phyloP scores from a whole-genome alignment of 1,140 invertebrate genomes.

The Phthorimaea operculella region DNA sequence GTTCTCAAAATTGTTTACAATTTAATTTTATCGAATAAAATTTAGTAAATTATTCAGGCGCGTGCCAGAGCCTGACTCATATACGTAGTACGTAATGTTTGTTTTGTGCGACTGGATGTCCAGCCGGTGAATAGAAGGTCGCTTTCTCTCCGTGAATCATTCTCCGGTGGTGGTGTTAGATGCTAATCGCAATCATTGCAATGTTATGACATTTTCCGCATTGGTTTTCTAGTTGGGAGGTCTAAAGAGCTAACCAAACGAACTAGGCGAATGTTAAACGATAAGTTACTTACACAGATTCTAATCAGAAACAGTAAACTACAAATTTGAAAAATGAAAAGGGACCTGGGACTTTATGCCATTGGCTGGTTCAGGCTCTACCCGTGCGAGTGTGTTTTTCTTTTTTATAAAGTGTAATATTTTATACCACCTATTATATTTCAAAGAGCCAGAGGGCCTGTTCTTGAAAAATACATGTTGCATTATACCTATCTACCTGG shows the following conservation, averaged over 20 bases:
- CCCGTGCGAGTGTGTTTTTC: no score
- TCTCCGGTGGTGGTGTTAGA: not conserved
- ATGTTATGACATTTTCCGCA: not conserved
- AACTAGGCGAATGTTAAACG: not conserved
- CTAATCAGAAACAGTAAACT: not conserved
- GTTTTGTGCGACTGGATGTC: constrained; percentile 1
- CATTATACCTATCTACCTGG: no score
- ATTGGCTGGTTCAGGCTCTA: no score
- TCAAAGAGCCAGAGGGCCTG: not conserved
- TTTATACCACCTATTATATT: no score
- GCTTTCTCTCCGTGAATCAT: not conserved
- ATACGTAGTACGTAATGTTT: not conserved
- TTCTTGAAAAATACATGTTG: no score
- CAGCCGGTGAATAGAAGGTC: constrained; percentile 4
- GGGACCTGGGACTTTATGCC: not conserved
- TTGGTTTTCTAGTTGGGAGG: no score
- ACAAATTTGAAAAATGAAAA: not conserved
- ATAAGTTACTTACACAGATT: no score
- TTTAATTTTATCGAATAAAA: not conserved
- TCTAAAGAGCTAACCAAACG: not conserved
- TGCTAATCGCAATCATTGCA: not conserved
- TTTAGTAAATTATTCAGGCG: not conserved
- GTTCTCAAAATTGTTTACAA: not conserved
- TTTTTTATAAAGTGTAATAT: no score
- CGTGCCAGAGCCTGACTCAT: not conserved